Evolutionary conservation across 1,140 invertebrate genomes (phyloP).

Genomic region (Drosophila hydei): DNA sequence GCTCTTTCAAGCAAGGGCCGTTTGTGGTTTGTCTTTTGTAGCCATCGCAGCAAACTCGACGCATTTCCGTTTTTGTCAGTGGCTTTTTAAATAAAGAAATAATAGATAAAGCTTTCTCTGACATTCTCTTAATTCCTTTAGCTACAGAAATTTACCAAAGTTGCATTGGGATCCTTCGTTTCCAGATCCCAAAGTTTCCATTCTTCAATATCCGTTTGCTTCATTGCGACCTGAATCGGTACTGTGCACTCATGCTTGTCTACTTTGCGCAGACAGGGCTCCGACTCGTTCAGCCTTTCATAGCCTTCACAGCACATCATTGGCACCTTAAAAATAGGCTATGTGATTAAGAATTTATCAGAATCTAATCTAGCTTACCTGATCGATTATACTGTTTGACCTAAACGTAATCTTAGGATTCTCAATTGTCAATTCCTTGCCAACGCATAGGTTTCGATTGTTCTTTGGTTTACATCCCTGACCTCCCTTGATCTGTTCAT

Average conservation of each 20-base stretch:
- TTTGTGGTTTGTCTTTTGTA: background rate
- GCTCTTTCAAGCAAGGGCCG: background rate
- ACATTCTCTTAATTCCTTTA: too few relatives aligned
- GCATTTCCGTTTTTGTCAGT: background rate
- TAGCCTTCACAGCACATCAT: slow-evolving; percentile 6
- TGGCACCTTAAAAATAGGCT: background rate
- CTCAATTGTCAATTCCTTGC: too few relatives aligned
- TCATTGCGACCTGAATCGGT: background rate
- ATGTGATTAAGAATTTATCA: background rate
- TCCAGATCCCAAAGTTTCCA: too few relatives aligned
- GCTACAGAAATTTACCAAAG: background rate
- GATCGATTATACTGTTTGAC: too few relatives aligned
- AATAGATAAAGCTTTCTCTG: background rate
- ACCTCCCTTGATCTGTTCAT: background rate
- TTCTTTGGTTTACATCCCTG: background rate
- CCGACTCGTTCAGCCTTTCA: background rate
- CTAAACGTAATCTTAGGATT: background rate
- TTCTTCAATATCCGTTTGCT: too few relatives aligned
- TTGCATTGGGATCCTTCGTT: background rate
- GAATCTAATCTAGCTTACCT: too few relatives aligned
- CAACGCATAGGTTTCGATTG: background rate
- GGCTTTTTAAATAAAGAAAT: background rate
- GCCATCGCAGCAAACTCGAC: slow-evolving; percentile 4
- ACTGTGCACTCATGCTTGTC: background rate
- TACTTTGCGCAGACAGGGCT: background rate